phyloP scores from a whole-genome alignment of 2,888 invertebrate species.

The Dicyrtoma fusca region DNA sequence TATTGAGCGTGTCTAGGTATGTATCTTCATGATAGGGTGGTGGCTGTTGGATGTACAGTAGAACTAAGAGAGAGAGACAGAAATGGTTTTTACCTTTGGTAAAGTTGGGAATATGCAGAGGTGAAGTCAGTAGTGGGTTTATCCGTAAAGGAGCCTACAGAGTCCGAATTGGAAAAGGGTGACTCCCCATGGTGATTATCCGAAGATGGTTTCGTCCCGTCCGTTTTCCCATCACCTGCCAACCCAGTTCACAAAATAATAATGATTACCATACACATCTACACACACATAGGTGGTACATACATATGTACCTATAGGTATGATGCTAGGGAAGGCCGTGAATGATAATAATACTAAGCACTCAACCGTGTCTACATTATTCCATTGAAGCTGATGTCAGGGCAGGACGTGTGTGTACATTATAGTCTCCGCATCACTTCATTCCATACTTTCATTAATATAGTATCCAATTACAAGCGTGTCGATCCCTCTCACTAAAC shows the following conservation, averaged over 20 bases:
- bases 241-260: conserved; percentile 27
- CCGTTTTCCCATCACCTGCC: conserved; percentile 54
- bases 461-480: conserved; percentile 53
- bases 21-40: not conserved
- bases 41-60: not conserved
- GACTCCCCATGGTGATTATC: conserved; percentile 56
- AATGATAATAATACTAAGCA: conserved; percentile 30
- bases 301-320: not conserved
- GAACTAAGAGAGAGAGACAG: not conserved
- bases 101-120: conserved; percentile 54
- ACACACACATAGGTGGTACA: too few species aligned
- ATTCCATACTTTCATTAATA: conserved; percentile 49
- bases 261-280: conserved; percentile 16
- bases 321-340: not conserved
- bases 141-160: conserved; percentile 55
- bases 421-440: conserved; percentile 11
- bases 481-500: conserved; percentile 30
- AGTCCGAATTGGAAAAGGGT: conserved; percentile 56
- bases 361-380: conserved; percentile 26
- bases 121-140: conserved; percentile 56
- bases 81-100: conserved; percentile 47
- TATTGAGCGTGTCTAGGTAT: not conserved
- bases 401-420: not conserved
- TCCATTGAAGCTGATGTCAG: conserved; percentile 29
- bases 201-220: conserved; percentile 47